A percentile compares a stretch with the other conserved stretches of the same genome.
Conservation (phyloP, 1,140 invertebrate genomes). For the Ctenoplectra terminalis region DNA sequence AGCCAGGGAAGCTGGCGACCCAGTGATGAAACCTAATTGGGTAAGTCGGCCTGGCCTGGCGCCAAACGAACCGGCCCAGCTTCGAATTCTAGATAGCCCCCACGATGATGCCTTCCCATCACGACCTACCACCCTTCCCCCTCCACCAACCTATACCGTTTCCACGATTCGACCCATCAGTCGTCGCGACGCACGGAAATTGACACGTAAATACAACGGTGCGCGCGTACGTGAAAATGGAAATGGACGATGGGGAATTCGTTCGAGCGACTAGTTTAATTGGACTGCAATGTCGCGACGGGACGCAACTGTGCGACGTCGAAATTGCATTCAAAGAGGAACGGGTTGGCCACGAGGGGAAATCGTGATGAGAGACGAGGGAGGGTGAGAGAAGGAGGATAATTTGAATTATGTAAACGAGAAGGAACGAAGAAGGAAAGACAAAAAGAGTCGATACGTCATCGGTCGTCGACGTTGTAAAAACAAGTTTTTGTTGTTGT, state of each 20-base stretch:
- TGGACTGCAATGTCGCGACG: constrained; percentile 61
- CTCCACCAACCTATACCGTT: neutral
- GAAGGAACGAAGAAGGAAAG: neutral
- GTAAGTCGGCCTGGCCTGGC: constrained; percentile 80
- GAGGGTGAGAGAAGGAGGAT: neutral
- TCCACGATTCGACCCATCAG: neutral
- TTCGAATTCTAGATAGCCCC: constrained; percentile 66
- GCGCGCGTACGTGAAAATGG: constrained; percentile 56
- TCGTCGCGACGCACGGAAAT: constrained; percentile 51
- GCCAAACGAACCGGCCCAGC: constrained; percentile 73
- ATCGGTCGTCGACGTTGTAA: neutral
- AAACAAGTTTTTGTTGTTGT: neutral
- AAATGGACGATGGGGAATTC: constrained; percentile 62
- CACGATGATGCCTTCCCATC: constrained; percentile 46
- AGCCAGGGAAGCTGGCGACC: constrained; percentile 78
- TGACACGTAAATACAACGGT: constrained; percentile 68
- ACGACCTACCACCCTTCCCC: neutral
- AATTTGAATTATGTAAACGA: constrained; percentile 32
- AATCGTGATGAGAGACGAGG: neutral
- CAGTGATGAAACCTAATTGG: constrained; percentile 82
- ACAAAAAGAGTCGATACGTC: constrained; percentile 3
- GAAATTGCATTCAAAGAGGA: constrained; percentile 53
- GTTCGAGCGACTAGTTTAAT: constrained; percentile 62
- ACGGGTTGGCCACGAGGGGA: neutral
- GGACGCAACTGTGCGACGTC: constrained; percentile 48